These are phyloP conservation scores for Antechinus flavipes DNA, from an alignment of 2,113 vertebrate genomes.

Conservation along the genomic window DNA sequence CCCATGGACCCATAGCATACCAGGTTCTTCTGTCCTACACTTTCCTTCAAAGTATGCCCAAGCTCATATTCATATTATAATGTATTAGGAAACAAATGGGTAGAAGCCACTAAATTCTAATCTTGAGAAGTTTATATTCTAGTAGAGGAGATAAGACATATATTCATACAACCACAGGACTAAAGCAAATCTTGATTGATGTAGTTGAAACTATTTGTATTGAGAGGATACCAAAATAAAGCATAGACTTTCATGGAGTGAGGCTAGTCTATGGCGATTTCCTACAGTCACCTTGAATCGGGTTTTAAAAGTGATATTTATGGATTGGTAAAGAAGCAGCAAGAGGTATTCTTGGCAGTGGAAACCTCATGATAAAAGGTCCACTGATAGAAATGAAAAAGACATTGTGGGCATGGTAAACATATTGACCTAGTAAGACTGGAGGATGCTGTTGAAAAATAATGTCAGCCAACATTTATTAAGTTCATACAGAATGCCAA, in stretches of 20 bases:
- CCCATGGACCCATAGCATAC: too few species aligned
- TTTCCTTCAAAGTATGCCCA: neutral
- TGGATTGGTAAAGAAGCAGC: neutral
- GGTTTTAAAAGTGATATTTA: neutral
- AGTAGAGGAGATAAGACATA: neutral
- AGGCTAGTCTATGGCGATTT: neutral
- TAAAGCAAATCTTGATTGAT: neutral
- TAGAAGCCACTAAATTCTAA: neutral
- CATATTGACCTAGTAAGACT: neutral
- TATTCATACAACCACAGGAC: neutral
- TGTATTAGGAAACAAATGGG: neutral
- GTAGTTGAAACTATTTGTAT: neutral
- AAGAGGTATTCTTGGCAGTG: neutral
- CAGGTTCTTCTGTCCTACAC: too few species aligned
- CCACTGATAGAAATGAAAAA: neutral
- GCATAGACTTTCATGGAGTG: neutral
- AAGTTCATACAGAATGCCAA: neutral
- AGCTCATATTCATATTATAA: neutral
- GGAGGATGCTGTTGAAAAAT: neutral
- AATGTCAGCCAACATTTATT: neutral
- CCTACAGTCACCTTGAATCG: neutral
- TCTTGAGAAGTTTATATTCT: neutral
- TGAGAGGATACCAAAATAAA: neutral
- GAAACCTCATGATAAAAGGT: neutral
- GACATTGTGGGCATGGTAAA: neutral